Percentiles rank a stretch among this genome's conserved stretches.
Conservation (phyloP, 1,140 invertebrate species). For the Drosophila sturtevanti region DNA sequence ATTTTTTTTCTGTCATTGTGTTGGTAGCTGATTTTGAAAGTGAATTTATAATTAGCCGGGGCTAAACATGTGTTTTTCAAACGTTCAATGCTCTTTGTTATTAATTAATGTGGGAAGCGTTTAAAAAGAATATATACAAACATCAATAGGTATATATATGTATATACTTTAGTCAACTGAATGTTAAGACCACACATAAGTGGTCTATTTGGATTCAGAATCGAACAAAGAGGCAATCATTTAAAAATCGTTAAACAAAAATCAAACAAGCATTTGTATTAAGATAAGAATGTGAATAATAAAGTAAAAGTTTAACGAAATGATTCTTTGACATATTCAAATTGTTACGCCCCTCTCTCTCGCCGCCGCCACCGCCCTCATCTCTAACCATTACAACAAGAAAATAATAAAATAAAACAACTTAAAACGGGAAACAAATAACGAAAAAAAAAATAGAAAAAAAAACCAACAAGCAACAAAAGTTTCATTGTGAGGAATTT, state of each 20-base stretch:
- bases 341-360: background rate
- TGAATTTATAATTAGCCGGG: conserved; percentile 73
- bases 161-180: background rate
- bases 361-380: background rate
- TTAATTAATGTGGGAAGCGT: conserved; percentile 75
- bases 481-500: conserved; percentile 50
- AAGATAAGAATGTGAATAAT: conserved; percentile 14
- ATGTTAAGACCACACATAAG: conserved; percentile 5
- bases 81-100: conserved; percentile 44
- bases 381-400: background rate
- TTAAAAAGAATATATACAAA: conserved; percentile 9
- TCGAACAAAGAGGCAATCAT: conserved; percentile 2
- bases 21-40: conserved; percentile 55
- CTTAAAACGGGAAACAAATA: conserved; percentile 3
- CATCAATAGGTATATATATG: background rate
- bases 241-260: conserved; percentile 13
- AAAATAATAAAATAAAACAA: conserved; percentile 9
- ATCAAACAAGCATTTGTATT: background rate
- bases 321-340: background rate
- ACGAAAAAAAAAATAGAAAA: conserved; percentile 5
- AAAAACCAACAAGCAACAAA: conserved; percentile 14
- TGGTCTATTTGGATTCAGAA: background rate
- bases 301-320: conserved; percentile 7
- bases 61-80: conserved; percentile 33
- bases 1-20: conserved; percentile 10